Evolutionary conservation across 2,888 invertebrate species (phyloP).

Genomic region (Acanthacorydalis orientalis): DNA sequence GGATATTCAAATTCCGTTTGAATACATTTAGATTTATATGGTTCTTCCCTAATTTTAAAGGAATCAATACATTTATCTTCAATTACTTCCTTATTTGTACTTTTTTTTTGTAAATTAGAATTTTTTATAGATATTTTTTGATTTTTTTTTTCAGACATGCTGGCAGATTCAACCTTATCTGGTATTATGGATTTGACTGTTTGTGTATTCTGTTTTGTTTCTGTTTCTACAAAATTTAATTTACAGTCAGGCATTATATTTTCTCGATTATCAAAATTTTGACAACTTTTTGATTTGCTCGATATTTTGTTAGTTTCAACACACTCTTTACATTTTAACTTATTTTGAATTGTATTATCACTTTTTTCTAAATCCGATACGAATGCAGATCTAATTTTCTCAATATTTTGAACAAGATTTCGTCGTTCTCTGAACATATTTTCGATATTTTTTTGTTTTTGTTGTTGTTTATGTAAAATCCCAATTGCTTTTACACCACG

Average conservation of each 20-base stretch:
- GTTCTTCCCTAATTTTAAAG: too few relatives aligned
- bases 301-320: slow-evolving; percentile 10
- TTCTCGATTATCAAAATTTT: neutral
- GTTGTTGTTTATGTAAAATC: slow-evolving; percentile 22
- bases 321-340: slow-evolving; percentile 9
- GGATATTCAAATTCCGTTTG: too few relatives aligned
- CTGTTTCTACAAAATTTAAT: too few relatives aligned
- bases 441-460: slow-evolving; percentile 17
- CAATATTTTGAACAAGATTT: slow-evolving; percentile 25
- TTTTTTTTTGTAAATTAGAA: too few relatives aligned
- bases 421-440: slow-evolving; percentile 15
- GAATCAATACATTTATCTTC: too few relatives aligned
- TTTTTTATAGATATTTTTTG: too few relatives aligned
- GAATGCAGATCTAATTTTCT: slow-evolving; percentile 27
- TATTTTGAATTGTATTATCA: slow-evolving; percentile 1
- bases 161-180: neutral
- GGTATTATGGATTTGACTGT: neutral
- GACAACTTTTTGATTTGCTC: neutral
- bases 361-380: slow-evolving; percentile 18
- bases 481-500: slow-evolving; percentile 25
- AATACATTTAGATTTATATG: too few relatives aligned
- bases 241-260: neutral
- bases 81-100: too few relatives aligned
- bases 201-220: too few relatives aligned
- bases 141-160: neutral